phyloP scores from a whole-genome alignment of 1,140 invertebrate species.

The Pachypeltis micranthus region DNA sequence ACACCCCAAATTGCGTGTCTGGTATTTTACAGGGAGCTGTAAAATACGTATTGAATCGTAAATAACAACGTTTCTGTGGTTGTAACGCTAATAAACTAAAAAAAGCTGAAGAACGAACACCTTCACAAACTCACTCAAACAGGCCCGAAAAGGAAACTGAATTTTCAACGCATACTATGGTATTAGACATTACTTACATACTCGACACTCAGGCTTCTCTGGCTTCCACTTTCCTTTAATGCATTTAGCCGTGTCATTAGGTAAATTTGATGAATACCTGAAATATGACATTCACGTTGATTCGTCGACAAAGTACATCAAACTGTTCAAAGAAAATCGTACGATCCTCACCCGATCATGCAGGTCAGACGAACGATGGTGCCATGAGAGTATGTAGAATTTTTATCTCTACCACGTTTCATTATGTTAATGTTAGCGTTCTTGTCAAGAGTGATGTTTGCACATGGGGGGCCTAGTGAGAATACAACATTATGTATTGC shows the following conservation, averaged over 20 bases:
- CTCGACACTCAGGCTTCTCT: constrained; percentile 57
- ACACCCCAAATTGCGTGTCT: constrained; percentile 47
- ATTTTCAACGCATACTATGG: neutral
- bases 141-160: neutral
- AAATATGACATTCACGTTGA: no score
- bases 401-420: constrained; percentile 48
- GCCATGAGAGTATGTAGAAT: constrained; percentile 38
- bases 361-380: constrained; percentile 38
- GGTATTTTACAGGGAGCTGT: constrained; percentile 55
- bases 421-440: constrained; percentile 53
- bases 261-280: constrained; percentile 44
- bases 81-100: no score
- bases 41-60: no score
- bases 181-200: constrained; percentile 43
- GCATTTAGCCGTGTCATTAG: constrained; percentile 64
- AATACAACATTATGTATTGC: neutral
- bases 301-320: no score
- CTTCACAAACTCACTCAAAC: no score
- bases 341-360: constrained; percentile 55
- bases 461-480: constrained; percentile 35
- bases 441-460: constrained; percentile 45
- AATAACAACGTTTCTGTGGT: no score
- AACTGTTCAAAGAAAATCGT: neutral
- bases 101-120: no score
- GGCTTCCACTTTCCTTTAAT: constrained; percentile 69